These are phyloP conservation scores for Hydractinia symbiolongicarpus DNA, from an alignment of 30 jellyfish, hydroid and myxozoan genomes.

Conservation along the genomic window DNA sequence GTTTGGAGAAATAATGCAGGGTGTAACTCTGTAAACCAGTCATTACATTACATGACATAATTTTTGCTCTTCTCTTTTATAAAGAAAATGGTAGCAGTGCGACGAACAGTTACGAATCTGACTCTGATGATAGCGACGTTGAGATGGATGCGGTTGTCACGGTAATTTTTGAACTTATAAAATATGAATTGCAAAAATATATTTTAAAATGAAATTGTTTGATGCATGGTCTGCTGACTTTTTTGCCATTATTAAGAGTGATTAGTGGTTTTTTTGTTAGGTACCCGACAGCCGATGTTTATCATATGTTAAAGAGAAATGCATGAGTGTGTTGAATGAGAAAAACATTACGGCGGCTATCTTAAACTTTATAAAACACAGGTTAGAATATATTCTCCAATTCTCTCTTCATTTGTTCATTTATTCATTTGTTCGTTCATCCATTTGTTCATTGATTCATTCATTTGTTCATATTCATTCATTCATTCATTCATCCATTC, in stretches of 20 bases:
- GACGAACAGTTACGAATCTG: background rate
- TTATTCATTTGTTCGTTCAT: no score
- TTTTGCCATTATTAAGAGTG: background rate
- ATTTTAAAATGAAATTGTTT: background rate
- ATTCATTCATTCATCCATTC: background rate
- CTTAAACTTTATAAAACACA: conserved; percentile 5
- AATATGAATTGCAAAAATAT: background rate
- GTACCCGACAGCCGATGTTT: background rate
- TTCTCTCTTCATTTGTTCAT: background rate
- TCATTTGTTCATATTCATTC: background rate
- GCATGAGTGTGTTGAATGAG: conserved; percentile 18
- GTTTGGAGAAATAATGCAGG: no score
- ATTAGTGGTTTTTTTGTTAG: background rate
- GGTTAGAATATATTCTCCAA: background rate
- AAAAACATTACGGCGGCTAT: background rate
- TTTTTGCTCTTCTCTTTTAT: no score
- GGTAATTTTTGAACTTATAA: background rate
- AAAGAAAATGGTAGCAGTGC: no score
- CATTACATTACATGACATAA: no score
- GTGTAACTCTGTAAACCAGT: no score
- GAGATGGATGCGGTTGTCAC: background rate
- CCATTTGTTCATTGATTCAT: background rate
- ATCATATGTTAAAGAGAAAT: conserved; percentile 7
- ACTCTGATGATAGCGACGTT: conserved; percentile 9
- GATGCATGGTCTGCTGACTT: background rate